These are phyloP conservation scores for Vidua chalybeata DNA, from an alignment of 2,113 vertebrate species.

Conservation along the genomic window DNA sequence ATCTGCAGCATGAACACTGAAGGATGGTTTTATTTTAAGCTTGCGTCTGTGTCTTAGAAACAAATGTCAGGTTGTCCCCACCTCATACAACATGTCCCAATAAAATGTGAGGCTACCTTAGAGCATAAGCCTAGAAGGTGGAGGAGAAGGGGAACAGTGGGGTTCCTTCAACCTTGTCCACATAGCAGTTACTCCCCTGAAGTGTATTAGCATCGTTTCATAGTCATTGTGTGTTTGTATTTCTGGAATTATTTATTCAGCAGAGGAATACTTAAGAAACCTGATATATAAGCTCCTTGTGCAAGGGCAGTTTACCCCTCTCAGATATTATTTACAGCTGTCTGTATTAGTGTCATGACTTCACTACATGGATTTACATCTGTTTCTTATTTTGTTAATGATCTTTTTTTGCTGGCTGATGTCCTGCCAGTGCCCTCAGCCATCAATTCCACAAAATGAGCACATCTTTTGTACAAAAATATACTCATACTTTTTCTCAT, in stretches of 20 bases:
- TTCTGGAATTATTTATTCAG: not conserved
- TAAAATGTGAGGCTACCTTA: not conserved
- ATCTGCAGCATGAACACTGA: not conserved
- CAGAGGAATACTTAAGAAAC: not conserved
- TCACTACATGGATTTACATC: constrained; percentile 7
- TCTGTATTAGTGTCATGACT: not conserved
- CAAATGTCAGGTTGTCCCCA: not conserved
- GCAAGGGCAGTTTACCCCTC: not conserved
- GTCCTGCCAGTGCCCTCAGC: constrained; percentile 18
- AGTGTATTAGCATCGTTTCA: not conserved
- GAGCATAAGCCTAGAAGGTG: not conserved
- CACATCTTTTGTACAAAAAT: not conserved
- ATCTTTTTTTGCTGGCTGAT: not conserved
- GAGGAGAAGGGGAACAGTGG: not conserved
- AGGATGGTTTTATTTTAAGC: not conserved
- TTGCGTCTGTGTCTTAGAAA: not conserved
- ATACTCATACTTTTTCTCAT: not conserved
- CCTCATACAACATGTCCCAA: not conserved
- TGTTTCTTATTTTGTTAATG: constrained; percentile 26
- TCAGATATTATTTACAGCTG: constrained; percentile 16
- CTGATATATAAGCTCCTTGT: not conserved
- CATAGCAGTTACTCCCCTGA: not conserved
- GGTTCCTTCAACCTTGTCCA: not conserved
- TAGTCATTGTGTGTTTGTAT: not conserved
- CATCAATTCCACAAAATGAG: not conserved